Evolutionary conservation across 1,140 invertebrate genomes (phyloP).

Genomic region (Drosophila miranda): DNA sequence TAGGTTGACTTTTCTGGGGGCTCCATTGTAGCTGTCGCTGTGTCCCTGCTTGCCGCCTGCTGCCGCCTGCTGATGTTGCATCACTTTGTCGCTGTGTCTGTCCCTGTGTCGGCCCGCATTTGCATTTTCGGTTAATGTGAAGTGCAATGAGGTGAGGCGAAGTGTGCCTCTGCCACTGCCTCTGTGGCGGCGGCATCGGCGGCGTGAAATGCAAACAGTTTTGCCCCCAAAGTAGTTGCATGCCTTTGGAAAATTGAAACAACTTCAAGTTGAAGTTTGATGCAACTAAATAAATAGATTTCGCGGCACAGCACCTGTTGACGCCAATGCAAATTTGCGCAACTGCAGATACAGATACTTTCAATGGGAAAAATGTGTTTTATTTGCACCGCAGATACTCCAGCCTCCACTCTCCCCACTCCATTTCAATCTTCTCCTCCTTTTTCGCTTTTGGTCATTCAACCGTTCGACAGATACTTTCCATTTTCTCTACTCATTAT

Average conservation of each 20-base stretch:
- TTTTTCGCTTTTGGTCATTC: constrained; percentile 16
- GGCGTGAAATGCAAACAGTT: constrained; percentile 51
- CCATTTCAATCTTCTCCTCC: neutral
- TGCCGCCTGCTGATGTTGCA: constrained; percentile 44
- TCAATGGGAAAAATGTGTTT: neutral
- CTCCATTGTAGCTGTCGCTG: neutral
- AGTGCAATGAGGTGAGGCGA: constrained; percentile 22
- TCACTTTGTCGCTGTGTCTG: constrained; percentile 24
- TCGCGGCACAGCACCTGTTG: constrained; percentile 67
- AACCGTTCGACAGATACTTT: constrained; percentile 39
- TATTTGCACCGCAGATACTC: no score
- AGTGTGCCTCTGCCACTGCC: constrained; percentile 50
- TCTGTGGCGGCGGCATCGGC: no score
- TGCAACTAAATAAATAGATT: constrained; percentile 75
- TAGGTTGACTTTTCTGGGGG: constrained; percentile 45
- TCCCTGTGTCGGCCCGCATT: constrained; percentile 15
- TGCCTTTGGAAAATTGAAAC: constrained; percentile 52
- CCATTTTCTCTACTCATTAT: constrained; percentile 48
- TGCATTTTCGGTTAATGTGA: constrained; percentile 34
- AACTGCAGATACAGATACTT: constrained; percentile 47
- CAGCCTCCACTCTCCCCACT: neutral
- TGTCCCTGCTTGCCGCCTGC: no score
- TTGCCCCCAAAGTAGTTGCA: constrained; percentile 51
- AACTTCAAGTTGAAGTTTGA: constrained; percentile 54
- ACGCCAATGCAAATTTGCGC: constrained; percentile 68